Conservation (phyloP, 1,140 invertebrate genomes). For the Drosophila burlai region DNA sequence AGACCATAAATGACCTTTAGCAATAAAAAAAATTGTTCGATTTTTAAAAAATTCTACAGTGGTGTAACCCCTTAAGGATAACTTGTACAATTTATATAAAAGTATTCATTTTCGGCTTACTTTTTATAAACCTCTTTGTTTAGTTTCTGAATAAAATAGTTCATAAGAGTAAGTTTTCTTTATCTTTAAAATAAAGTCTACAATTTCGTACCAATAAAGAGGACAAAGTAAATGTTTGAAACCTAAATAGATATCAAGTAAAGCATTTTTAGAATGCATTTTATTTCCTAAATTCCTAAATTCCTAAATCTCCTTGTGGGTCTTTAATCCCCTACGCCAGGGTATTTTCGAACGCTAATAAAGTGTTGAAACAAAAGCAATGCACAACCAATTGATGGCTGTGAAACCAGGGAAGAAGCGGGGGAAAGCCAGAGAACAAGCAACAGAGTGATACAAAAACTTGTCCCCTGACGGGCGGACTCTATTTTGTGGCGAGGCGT, state of each 20-base stretch:
- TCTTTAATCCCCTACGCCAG: not conserved
- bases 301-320: not conserved
- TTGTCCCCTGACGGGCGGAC: constrained; percentile 8
- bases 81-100: too few relatives aligned
- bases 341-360: not conserved
- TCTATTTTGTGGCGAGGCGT: constrained; percentile 19
- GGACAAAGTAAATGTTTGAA: not conserved
- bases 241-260: not conserved
- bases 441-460: constrained; percentile 50
- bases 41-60: too few relatives aligned
- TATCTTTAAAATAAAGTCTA: too few relatives aligned
- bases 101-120: too few relatives aligned
- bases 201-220: not conserved
- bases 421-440: constrained; percentile 14
- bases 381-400: constrained; percentile 36
- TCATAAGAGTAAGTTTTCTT: too few relatives aligned
- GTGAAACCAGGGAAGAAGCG: constrained; percentile 8
- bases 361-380: constrained; percentile 22
- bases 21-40: too few relatives aligned
- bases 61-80: too few relatives aligned
- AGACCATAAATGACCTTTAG: too few relatives aligned
- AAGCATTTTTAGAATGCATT: not conserved
- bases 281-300: too few relatives aligned
- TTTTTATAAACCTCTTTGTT: too few relatives aligned
- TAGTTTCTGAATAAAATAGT: too few relatives aligned